phyloP scores from a whole-genome alignment of 2,888 invertebrate species.

The Apomyelois bistriatella region DNA sequence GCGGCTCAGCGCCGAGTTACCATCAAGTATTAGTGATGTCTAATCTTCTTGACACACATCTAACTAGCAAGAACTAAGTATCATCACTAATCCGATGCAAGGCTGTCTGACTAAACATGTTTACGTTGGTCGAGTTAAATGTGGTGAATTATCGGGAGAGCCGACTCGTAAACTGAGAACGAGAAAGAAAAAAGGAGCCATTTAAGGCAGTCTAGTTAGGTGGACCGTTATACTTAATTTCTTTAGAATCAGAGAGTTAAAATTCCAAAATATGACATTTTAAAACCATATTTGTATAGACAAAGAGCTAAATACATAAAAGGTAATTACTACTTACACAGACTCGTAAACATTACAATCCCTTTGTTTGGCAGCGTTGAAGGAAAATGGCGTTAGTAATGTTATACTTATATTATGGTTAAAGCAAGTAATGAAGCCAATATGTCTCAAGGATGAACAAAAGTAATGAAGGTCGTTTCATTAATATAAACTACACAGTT shows the following conservation, averaged over 20 bases:
- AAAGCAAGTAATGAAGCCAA: background rate
- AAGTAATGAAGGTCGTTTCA: background rate
- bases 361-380: slow-evolving; percentile 52
- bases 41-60: slow-evolving; percentile 17
- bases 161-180: no score
- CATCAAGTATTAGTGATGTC: slow-evolving; percentile 1
- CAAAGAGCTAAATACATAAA: background rate
- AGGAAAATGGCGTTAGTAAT: slow-evolving; percentile 22
- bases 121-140: background rate
- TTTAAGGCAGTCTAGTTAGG: no score
- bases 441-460: slow-evolving; percentile 6
- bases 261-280: no score
- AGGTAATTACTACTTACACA: slow-evolving; percentile 51
- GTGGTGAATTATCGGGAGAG: background rate
- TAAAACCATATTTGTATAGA: background rate
- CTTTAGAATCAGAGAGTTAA: no score
- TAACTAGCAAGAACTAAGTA: slow-evolving; percentile 37
- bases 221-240: no score
- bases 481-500: no score
- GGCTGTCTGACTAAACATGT: slow-evolving; percentile 24
- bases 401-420: background rate
- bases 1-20: no score
- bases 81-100: slow-evolving; percentile 43
- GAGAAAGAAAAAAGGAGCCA: no score
- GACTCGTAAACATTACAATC: slow-evolving; percentile 66